Evolutionary conservation across 2,797 vertebrate species (phyloP).

Genomic region (Sternarchorhynchus goeldii): DNA sequence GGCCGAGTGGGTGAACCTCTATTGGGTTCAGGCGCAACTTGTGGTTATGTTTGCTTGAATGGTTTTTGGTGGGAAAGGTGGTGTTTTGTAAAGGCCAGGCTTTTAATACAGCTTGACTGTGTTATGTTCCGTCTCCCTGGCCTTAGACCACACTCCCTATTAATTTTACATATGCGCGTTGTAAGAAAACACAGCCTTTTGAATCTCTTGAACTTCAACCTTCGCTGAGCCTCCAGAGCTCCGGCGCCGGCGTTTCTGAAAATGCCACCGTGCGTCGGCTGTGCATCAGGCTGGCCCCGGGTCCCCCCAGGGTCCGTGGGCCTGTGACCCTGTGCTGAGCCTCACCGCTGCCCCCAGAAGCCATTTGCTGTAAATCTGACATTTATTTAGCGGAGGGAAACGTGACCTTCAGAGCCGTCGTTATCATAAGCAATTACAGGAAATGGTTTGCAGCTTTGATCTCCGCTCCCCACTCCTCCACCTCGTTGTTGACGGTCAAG

Average conservation of each 20-base stretch:
- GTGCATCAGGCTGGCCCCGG: not conserved
- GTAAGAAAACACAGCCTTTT: conserved; percentile 1
- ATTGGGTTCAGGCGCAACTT: conserved; percentile 3
- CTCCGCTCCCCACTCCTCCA: not conserved
- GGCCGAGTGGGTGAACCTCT: not conserved
- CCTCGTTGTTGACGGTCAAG: conserved; percentile 5
- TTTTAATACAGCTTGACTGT: not conserved
- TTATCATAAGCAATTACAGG: conserved; percentile 56
- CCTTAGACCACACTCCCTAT: not conserved
- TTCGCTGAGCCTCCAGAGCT: not conserved
- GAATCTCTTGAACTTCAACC: conserved; percentile 6
- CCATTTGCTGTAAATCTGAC: conserved; percentile 54
- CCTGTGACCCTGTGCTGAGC: conserved; percentile 13
- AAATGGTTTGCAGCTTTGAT: conserved; percentile 36
- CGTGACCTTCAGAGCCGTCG: conserved; percentile 60
- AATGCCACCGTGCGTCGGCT: conserved; percentile 1
- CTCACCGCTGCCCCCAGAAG: conserved; percentile 49
- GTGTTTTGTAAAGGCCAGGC: conserved; percentile 17
- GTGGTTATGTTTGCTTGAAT: not conserved
- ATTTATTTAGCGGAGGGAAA: conserved; percentile 58
- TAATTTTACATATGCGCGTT: not conserved
- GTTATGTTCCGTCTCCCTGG: not conserved
- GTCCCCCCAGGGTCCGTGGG: conserved; percentile 13
- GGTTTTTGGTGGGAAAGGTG: not conserved
- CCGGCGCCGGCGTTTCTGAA: not conserved